Base-by-base conservation (phyloP, 2,797 vertebrate species). In the Rhynchonycteris naso region DNA sequence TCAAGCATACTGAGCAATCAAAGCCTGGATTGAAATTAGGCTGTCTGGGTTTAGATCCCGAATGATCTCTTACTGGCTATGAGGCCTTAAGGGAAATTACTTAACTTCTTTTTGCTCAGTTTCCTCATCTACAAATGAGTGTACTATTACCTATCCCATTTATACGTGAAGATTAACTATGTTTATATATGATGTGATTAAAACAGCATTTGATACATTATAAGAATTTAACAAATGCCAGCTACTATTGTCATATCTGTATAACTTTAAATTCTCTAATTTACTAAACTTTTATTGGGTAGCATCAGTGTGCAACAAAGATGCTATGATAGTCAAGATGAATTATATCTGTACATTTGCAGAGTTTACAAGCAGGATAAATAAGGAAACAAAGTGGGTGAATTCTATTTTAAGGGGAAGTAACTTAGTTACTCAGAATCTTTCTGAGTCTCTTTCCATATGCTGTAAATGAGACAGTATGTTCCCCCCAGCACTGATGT, bases 211-310 rank as follows among this genome's bases (percentile, higher is more conserved):
- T 83, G n/a, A 47, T 38, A 52, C 61, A 63, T 28, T 81, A 19
- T 85, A 81, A 74, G 30, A 90, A 91, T 54, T 94, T 22, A 28
- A 5, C 80, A 71, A 75, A 54, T 82, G 38, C 33, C 35, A 78
- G 9, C 50, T 78, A 30, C 65, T 56, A 83, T 35, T 91, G 3
- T 91, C 71, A 26, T 58, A 59, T 68, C 10, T 86, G 1, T 33
- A 33, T 75, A 28, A 74, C n/a, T 68, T 89, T 61, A 82, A 75
- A 47, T 81, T 94, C 38, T 69, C 56, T 65, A 69, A 86, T 75
- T 84, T 88, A 76, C 56, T 82, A 78, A 69, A 86, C 22, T 52
- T 82, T 74, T 35, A 58, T 16, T 86, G 24, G 26, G 38, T 22
- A 78, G 50, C 66, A 69, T 18, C 15, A 35, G 38, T 52, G 11